Conservation (phyloP, 2,888 invertebrate genomes). For the Patella depressa region DNA sequence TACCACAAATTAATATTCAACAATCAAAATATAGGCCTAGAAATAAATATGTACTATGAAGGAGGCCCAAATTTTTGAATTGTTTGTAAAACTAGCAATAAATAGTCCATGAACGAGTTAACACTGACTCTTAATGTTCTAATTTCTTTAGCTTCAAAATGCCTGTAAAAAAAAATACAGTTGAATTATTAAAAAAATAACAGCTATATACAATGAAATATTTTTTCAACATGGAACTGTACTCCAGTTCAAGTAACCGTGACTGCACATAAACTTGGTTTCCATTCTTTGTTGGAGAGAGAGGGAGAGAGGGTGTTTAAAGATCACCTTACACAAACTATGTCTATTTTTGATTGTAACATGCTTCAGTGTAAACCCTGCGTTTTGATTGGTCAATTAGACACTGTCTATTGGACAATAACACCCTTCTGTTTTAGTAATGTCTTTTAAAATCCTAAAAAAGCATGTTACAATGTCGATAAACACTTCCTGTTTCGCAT, state of each 20-base stretch:
- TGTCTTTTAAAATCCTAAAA: too few relatives aligned
- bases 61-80: slow-evolving; percentile 78
- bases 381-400: too few relatives aligned
- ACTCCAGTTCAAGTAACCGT: background rate
- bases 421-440: too few relatives aligned
- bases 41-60: slow-evolving; percentile 11
- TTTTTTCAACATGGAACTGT: too few relatives aligned
- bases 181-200: background rate
- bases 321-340: too few relatives aligned
- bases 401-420: too few relatives aligned
- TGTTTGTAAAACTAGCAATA: slow-evolving; percentile 83
- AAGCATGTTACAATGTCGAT: too few relatives aligned
- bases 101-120: slow-evolving; percentile 84
- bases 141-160: slow-evolving; percentile 79
- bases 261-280: background rate
- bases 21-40: too few relatives aligned
- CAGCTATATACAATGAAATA: background rate
- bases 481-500: too few relatives aligned
- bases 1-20: too few relatives aligned
- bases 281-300: background rate
- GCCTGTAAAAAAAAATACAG: slow-evolving; percentile 75
- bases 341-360: too few relatives aligned
- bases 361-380: too few relatives aligned
- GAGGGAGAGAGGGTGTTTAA: background rate
- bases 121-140: slow-evolving; percentile 84